Percentiles rank a stretch among this genome's conserved stretches.
phyloP scores from a whole-genome alignment of 2,888 invertebrate species.

The Tridacna gigas region DNA sequence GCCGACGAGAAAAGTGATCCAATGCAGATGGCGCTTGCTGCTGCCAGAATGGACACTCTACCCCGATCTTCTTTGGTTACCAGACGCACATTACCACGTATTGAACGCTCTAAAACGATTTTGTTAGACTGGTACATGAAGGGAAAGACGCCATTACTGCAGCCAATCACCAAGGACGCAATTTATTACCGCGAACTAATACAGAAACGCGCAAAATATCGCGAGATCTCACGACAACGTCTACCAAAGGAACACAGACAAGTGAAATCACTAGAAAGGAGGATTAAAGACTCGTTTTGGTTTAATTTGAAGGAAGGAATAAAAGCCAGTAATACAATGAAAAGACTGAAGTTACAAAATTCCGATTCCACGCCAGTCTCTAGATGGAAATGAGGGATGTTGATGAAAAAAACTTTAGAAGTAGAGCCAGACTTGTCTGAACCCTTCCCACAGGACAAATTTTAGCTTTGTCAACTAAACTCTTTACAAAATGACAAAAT shows the following conservation, averaged over 20 bases:
- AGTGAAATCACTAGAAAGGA: conserved; percentile 55
- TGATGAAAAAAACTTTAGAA: too few species aligned
- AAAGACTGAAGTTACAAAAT: conserved; percentile 57
- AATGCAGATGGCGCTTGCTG: background rate
- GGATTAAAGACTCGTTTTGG: conserved; percentile 64
- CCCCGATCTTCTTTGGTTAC: conserved; percentile 27
- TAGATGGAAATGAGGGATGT: conserved; percentile 57
- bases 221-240: conserved; percentile 49
- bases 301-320: conserved; percentile 61
- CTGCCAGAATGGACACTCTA: conserved; percentile 12
- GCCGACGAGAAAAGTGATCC: conserved; percentile 32
- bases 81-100: conserved; percentile 13
- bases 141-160: conserved; percentile 63
- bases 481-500: too few species aligned
- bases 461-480: too few species aligned
- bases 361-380: conserved; percentile 51
- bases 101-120: conserved; percentile 58
- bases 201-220: conserved; percentile 60
- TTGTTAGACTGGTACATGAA: conserved; percentile 65
- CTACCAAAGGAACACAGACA: conserved; percentile 48
- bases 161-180: conserved; percentile 66
- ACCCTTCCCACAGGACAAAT: too few species aligned
- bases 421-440: too few species aligned
- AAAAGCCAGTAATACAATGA: conserved; percentile 63
- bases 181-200: conserved; percentile 68